Conservation (phyloP, 2,797 vertebrate genomes). For the Ctenopoma multispine region DNA sequence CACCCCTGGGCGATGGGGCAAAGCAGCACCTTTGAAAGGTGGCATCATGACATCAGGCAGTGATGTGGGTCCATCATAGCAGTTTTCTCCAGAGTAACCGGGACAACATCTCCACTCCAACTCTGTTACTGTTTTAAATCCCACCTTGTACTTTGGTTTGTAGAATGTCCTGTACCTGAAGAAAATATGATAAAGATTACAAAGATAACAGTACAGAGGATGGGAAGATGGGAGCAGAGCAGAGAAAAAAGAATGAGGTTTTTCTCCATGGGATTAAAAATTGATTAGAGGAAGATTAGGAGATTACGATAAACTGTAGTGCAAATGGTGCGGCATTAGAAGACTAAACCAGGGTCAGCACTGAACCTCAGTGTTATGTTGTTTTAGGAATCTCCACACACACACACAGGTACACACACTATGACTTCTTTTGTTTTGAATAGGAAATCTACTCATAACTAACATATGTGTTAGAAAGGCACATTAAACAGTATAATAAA, state of each 20-base stretch:
- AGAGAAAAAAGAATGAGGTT: conserved; percentile 61
- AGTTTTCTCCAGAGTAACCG: conserved; percentile 90
- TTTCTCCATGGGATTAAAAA: conserved; percentile 58
- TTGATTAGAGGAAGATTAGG: conserved; percentile 68
- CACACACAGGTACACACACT: background rate
- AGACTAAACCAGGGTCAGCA: conserved; percentile 40
- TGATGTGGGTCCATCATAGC: conserved; percentile 87
- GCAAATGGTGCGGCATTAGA: conserved; percentile 56
- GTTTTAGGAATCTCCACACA: conserved; percentile 21
- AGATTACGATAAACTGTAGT: conserved; percentile 58
- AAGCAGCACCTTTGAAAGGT: conserved; percentile 83
- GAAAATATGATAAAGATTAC: conserved; percentile 5
- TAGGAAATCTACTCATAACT: conserved; percentile 23
- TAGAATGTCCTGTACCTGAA: conserved; percentile 93
- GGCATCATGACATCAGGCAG: conserved; percentile 81
- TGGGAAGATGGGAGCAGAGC: conserved; percentile 21
- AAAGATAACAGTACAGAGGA: background rate
- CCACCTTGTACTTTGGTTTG: conserved; percentile 95
- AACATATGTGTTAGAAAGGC: conserved; percentile 21
- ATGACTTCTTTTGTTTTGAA: background rate
- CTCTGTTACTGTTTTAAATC: conserved; percentile 93
- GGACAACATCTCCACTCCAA: conserved; percentile 97
- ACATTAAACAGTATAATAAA: conserved; percentile 3
- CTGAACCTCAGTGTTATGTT: conserved; percentile 33
- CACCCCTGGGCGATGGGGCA: conserved; percentile 83